Base-by-base conservation (phyloP, 2,113 vertebrate species). In the Sebastes fasciatus region DNA sequence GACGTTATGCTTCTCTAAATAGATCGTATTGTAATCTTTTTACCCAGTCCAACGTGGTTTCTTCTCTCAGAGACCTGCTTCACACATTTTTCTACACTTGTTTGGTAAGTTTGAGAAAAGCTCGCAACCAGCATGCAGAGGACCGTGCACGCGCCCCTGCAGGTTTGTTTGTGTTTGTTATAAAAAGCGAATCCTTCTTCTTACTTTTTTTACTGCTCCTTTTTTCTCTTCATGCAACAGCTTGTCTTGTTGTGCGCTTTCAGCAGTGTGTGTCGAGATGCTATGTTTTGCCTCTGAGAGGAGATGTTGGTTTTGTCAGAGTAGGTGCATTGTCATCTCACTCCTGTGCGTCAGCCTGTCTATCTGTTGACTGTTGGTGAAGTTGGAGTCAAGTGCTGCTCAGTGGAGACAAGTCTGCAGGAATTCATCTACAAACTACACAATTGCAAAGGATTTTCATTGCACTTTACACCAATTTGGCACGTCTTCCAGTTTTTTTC, bases 1-100 rank as follows among this genome's bases (percentile, higher is more conserved):
- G 98, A 99, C 97, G 98, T 99, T 97, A 99, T 99, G 97, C 97
- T 97, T 96, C 98, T 98, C 97, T 98, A 98, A 99, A 99, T 99
- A 99, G 98, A 97, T 96, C 96, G 97, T 97, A 98, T 98, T 98
- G 98, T 99, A 98, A 99, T 98, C 97, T 97, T 97, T 97, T 92
- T 34, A 34, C 97, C 97, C 98, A 99, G 97, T 99, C 97, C 98
- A 98, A 97, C 98, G 98, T 99, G 98, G 97, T 98, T 97, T 97
- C 97, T 97, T 97, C 97, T 94, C 93, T 95, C 96, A 94, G 96
- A 95, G 34, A 34, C 34, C 96, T 95, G 95, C 95, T 94, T 97
- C 97, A 96, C 92, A 94, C 34, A 34, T 34, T 96, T 95, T 96
- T 96, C 95, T 95, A 94, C 97, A 97, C 95, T 97, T 97, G 96